Conservation (phyloP, 2,888 invertebrate species). For the Phytoseiulus persimilis region DNA sequence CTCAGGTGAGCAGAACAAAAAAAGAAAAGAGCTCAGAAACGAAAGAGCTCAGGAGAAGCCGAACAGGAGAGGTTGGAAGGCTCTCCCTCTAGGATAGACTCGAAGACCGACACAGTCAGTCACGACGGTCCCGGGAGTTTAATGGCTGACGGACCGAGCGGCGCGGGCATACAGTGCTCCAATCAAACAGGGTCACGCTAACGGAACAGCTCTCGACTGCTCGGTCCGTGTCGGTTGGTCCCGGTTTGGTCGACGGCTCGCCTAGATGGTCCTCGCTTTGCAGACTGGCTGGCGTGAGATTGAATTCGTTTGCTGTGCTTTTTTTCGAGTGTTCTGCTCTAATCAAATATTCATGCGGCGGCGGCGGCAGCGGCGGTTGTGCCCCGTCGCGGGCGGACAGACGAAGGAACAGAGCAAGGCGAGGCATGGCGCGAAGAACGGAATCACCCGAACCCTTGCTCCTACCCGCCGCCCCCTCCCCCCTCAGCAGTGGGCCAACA, state of each 20-base stretch:
- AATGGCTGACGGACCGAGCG: background rate
- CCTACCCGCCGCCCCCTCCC: background rate
- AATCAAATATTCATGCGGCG: constrained; percentile 5
- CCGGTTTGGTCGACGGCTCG: background rate
- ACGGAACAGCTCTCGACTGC: background rate
- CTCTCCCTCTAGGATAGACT: background rate
- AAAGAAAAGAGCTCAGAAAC: background rate
- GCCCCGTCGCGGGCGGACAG: background rate
- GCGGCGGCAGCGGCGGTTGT: background rate
- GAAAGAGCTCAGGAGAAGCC: background rate
- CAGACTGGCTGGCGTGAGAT: background rate
- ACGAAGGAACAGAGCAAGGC: background rate
- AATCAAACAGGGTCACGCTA: background rate
- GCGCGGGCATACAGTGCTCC: background rate
- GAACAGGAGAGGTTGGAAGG: too few species aligned
- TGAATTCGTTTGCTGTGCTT: background rate
- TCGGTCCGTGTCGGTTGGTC: background rate
- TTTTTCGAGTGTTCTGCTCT: background rate
- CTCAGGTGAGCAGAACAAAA: background rate
- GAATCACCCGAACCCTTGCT: background rate
- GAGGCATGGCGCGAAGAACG: background rate
- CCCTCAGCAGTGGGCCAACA: background rate
- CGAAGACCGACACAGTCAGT: background rate
- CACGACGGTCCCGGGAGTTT: background rate
- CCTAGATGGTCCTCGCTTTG: background rate